Percentiles rank a stretch among this genome's conserved stretches.
Conservation (phyloP, 2,797 vertebrate genomes). For the Poecilia gillii region DNA sequence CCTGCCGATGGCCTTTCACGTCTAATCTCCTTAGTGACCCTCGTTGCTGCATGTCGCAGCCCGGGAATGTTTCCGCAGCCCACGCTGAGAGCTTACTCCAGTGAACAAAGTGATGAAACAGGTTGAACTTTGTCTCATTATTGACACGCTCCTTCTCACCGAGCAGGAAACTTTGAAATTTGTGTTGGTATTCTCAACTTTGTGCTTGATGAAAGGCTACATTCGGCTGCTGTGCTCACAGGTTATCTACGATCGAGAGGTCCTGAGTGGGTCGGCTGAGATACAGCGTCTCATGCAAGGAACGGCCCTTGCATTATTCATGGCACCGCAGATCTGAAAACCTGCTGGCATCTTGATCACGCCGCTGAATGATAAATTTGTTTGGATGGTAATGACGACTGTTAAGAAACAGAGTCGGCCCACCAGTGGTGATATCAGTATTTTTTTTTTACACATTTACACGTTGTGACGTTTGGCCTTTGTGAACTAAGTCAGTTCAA, state of each 20-base stretch:
- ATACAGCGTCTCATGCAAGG: constrained; percentile 34
- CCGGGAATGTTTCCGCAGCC: constrained; percentile 13
- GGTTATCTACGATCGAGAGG: constrained; percentile 43
- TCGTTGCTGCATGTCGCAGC: constrained; percentile 3
- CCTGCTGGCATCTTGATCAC: constrained; percentile 18
- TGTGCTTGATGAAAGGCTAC: constrained; percentile 37
- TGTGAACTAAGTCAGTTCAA: not conserved
- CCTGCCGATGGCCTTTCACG: constrained; percentile 23
- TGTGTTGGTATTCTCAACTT: constrained; percentile 35
- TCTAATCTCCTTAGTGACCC: constrained; percentile 12
- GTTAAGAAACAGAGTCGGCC: constrained; percentile 2
- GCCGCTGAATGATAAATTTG: constrained; percentile 27
- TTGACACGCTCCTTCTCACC: constrained; percentile 11
- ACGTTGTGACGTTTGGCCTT: not conserved
- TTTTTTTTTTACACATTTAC: not conserved
- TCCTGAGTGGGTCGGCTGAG: constrained; percentile 37
- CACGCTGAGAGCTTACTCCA: not conserved
- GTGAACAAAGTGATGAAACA: constrained; percentile 4
- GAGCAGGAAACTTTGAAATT: constrained; percentile 34
- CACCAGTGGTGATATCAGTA: not conserved
- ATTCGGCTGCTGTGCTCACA: constrained; percentile 12
- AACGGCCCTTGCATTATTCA: constrained; percentile 54
- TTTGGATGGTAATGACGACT: constrained; percentile 8
- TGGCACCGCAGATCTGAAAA: constrained; percentile 35
- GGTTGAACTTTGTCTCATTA: constrained; percentile 23